Conservation (phyloP, 2,888 invertebrate genomes). For the Sarcophaga rosellei region DNA sequence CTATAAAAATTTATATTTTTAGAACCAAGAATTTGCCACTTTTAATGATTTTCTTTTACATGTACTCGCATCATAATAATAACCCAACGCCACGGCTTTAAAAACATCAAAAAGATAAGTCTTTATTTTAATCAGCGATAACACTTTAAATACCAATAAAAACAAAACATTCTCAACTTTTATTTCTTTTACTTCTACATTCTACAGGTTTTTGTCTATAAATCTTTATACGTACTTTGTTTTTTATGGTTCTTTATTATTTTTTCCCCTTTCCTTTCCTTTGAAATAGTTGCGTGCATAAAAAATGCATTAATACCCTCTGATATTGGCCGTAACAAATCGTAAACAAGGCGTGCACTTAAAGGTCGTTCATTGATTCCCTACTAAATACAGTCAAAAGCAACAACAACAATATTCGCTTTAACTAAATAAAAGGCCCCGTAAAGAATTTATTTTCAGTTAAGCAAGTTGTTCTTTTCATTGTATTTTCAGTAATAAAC, state of each 20-base stretch:
- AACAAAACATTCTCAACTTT: not conserved
- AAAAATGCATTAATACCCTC: slow-evolving; percentile 32
- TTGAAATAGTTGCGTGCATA: slow-evolving; percentile 37
- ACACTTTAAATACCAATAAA: slow-evolving; percentile 7
- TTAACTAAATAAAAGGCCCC: not conserved
- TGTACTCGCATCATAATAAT: not conserved
- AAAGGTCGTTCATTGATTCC: slow-evolving; percentile 65
- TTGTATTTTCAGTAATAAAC: slow-evolving; percentile 12
- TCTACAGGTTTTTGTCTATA: not conserved
- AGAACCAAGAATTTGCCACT: not conserved
- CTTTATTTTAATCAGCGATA: slow-evolving; percentile 23
- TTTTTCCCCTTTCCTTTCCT: no score
- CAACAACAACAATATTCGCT: slow-evolving; percentile 4
- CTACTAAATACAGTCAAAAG: slow-evolving; percentile 47
- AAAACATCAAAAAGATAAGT: slow-evolving; percentile 1
- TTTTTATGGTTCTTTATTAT: not conserved
- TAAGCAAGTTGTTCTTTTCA: slow-evolving; percentile 48
- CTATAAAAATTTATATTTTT: no score
- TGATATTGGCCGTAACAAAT: slow-evolving; percentile 60
- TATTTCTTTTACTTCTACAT: not conserved
- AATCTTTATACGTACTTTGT: not conserved
- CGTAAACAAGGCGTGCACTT: slow-evolving; percentile 58
- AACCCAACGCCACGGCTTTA: not conserved
- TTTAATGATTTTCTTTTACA: not conserved
- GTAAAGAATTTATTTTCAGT: slow-evolving; percentile 31